phyloP scores from a whole-genome alignment of 2,888 invertebrate species.

The Ochropleura plecta region DNA sequence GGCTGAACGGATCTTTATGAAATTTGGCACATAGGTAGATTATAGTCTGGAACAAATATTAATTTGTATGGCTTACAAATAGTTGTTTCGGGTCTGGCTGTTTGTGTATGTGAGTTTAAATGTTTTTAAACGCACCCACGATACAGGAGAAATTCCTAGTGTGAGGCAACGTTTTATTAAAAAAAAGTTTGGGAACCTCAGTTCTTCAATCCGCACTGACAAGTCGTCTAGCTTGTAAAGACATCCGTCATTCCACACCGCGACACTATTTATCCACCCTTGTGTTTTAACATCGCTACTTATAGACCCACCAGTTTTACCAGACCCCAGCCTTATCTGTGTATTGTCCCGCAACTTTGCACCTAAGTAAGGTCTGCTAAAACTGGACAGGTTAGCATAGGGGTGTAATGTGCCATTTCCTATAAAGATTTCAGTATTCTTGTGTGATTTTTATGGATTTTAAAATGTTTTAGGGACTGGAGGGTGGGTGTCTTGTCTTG shows the following conservation, averaged over 20 bases:
- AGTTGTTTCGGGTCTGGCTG: no score
- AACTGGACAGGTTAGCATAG: constrained; percentile 61
- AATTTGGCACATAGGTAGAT: no score
- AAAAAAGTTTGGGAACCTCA: constrained; percentile 74
- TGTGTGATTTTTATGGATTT: constrained; percentile 65
- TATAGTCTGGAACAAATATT: no score
- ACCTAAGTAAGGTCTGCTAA: constrained; percentile 57
- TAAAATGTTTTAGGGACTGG: constrained; percentile 35
- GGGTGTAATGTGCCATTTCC: constrained; percentile 88
- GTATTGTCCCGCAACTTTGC: constrained; percentile 1
- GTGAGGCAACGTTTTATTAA: neutral
- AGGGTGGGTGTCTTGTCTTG: constrained; percentile 19
- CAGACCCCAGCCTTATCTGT: constrained; percentile 59
- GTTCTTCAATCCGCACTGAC: constrained; percentile 78
- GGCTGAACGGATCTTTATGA: no score
- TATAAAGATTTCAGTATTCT: constrained; percentile 72
- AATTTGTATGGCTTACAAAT: no score
- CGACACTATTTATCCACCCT: constrained; percentile 81
- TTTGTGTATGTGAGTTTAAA: no score
- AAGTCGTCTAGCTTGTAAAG: constrained; percentile 87
- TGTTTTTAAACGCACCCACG: no score
- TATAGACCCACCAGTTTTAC: constrained; percentile 68
- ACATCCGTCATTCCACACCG: constrained; percentile 88
- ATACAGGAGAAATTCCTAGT: no score
- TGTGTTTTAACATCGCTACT: constrained; percentile 75